Evolutionary conservation across 2,113 vertebrate genomes (phyloP), one percentile per base, ranked within the genome.

Genomic region (Acrocephalus kingi): DNA sequence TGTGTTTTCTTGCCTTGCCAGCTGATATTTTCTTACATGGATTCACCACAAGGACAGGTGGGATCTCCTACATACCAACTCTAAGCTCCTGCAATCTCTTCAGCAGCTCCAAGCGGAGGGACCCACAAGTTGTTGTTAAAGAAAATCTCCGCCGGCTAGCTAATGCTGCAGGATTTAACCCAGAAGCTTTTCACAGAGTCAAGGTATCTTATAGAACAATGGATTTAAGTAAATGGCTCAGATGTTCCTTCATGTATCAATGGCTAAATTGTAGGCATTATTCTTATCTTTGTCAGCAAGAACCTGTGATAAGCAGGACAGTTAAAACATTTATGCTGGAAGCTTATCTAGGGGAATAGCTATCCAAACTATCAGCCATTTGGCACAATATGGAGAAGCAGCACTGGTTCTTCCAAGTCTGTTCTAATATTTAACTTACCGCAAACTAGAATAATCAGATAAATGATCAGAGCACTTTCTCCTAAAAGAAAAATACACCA

Each of bases 21-120:
- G 98, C 95, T 98, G 97, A 97, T 27, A 93, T 92, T 74, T 99
- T 99, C 81, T 97, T 98, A 33, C 99, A 99, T 28, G 99, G 99
- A n/a, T 99, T 99, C 97, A 99, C 98, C 33, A 98, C 98, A 31
- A 98, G 99, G 54, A 58, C 94, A 25, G 99, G 99, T 37, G 99
- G 99, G 0, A 98, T 99, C 77, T 99, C 99, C 54, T 98, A 97
- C 86, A 97, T 99, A 97, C 97, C 98, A 9, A 98, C 98, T 12
- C 95, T 99, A 72, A 99, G 98, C 84, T 98, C 99, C 30, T 95
- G 99, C 67, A 99, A 99, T 84, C 98, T 99, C 95, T 99, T 99
- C 98, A 98, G 98, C 97, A 99, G 98, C 95, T 97, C 97, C 43
- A 98, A 97, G 82, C 85, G 99, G 51, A 98, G 98, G 87, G 99